Percentiles rank a stretch among this genome's conserved stretches.
Evolutionary conservation across 2,888 invertebrate genomes (phyloP).

Genomic region (Orthosia gothica): DNA sequence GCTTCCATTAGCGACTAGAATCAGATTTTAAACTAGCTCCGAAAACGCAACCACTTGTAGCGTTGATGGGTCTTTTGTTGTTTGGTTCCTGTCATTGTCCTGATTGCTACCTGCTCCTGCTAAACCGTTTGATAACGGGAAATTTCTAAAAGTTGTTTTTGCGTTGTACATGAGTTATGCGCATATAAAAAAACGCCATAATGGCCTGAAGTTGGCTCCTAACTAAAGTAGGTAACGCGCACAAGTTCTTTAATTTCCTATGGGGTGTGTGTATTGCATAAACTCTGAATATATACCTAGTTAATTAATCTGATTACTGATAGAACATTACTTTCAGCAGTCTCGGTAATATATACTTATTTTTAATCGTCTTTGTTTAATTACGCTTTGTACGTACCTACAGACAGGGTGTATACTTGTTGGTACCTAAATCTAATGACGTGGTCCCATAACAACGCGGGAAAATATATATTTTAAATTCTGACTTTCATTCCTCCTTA

Average conservation of each 20-base stretch:
- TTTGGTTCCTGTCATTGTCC: slow-evolving; percentile 4
- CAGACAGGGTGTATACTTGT: not conserved
- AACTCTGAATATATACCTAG: not conserved
- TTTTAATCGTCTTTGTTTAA: not conserved
- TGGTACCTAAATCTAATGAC: not conserved
- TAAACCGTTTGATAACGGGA: slow-evolving; percentile 1
- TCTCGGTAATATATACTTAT: no score
- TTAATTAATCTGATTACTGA: no score
- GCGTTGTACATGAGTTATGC: slow-evolving; percentile 7
- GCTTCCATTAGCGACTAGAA: slow-evolving; percentile 34
- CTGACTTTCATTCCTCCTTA: no score
- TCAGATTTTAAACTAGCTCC: slow-evolving; percentile 45
- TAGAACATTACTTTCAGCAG: no score
- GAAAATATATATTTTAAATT: no score
- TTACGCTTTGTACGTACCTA: not conserved
- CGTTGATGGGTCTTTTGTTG: slow-evolving; percentile 20
- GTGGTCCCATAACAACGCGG: not conserved
- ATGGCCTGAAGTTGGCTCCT: not conserved
- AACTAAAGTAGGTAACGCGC: not conserved
- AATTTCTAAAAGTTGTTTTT: not conserved
- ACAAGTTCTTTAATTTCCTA: not conserved
- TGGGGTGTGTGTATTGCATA: not conserved
- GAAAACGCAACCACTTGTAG: slow-evolving; percentile 25
- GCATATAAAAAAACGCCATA: not conserved
- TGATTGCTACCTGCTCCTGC: not conserved